phyloP scores from a whole-genome alignment of 2,797 vertebrate genomes.

The Enteromius afrohamiltoni region DNA sequence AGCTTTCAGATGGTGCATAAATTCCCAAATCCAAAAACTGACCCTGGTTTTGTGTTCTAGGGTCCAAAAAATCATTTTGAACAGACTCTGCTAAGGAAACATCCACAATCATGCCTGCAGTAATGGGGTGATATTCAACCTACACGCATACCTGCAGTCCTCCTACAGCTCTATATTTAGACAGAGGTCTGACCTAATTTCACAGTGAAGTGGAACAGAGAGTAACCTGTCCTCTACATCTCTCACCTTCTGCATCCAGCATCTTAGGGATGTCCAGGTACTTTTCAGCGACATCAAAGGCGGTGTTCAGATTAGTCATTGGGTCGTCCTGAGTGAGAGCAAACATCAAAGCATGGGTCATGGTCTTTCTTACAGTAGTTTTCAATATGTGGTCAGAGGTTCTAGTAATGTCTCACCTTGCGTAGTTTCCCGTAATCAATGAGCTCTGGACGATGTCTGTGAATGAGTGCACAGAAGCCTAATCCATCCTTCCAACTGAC shows the following conservation, averaged over 20 bases:
- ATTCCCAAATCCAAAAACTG: no score
- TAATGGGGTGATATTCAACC: constrained; percentile 9
- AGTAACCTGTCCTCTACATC: constrained; percentile 16
- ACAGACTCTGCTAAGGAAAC: not conserved
- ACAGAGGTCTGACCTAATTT: constrained; percentile 37
- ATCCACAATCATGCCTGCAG: not conserved
- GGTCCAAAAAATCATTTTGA: not conserved
- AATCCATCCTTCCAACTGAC: constrained; percentile 96
- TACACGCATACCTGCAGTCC: constrained; percentile 39
- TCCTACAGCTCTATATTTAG: constrained; percentile 49
- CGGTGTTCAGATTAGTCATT: constrained; percentile 93
- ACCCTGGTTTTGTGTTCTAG: not conserved
- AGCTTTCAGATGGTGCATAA: no score
- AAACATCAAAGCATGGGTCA: not conserved
- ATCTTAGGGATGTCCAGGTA: constrained; percentile 97
- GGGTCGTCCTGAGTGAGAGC: constrained; percentile 84
- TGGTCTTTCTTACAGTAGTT: not conserved
- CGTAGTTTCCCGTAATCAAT: constrained; percentile 96
- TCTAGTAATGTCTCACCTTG: constrained; percentile 80
- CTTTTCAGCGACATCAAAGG: constrained; percentile 93
- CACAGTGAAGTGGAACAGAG: constrained; percentile 17
- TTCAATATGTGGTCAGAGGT: not conserved
- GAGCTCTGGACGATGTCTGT: constrained; percentile 97
- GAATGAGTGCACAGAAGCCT: constrained; percentile 98
- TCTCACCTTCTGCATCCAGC: constrained; percentile 94